Conservation (phyloP, 2,888 invertebrate genomes). For the Cryptocheilus praepositus region DNA sequence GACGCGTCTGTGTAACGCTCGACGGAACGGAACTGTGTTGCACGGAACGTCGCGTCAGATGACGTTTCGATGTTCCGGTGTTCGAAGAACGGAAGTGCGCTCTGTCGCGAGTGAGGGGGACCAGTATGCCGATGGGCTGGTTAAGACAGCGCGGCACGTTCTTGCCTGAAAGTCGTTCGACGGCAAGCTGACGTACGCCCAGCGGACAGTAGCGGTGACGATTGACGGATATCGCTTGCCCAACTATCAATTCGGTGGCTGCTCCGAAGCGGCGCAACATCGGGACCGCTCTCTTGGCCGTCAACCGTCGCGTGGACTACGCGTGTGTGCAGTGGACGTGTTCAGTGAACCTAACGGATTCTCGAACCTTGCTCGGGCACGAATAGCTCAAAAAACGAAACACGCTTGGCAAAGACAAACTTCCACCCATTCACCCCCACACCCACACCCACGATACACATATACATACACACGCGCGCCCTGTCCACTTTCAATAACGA, state of each 20-base stretch:
- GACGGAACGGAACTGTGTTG: no score
- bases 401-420: no score
- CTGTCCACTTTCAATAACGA: no score
- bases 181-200: slow-evolving; percentile 54
- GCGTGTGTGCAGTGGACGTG: slow-evolving; percentile 56
- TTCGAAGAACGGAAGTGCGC: neutral
- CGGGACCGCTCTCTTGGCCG: slow-evolving; percentile 16
- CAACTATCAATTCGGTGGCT: no score
- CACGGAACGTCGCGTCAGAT: neutral
- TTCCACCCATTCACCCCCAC: no score
- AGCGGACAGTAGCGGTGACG: slow-evolving; percentile 30
- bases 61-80: neutral
- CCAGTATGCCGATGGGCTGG: slow-evolving; percentile 42
- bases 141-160: slow-evolving; percentile 20
- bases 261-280: neutral
- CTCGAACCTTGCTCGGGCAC: no score
- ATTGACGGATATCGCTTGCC: neutral
- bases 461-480: no score
- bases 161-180: slow-evolving; percentile 26
- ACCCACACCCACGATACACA: no score
- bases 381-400: no score
- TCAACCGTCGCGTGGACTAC: slow-evolving; percentile 22
- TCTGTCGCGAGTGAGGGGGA: slow-evolving; percentile 19
- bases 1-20: no score
- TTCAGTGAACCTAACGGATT: slow-evolving; percentile 32